Conservation (phyloP, 1,140 invertebrate species). For the Microplitis demolitor region DNA sequence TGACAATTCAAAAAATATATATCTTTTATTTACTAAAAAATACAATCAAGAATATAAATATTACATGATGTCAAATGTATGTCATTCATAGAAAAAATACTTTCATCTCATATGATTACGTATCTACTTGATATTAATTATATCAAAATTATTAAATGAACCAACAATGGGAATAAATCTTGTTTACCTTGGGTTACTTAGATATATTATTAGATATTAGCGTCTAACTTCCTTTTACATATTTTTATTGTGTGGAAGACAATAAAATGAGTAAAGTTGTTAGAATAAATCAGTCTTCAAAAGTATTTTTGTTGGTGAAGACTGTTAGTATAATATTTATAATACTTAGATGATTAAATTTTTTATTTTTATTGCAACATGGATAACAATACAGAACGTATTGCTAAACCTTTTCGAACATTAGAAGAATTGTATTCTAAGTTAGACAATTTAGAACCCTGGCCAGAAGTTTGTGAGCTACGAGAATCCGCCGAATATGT, state of each 20-base stretch:
- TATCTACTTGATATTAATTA: neutral
- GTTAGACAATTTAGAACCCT: slow-evolving; percentile 39
- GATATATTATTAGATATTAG: neutral
- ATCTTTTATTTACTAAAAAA: no score
- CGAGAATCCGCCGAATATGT: slow-evolving; percentile 51
- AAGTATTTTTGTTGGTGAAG: no score
- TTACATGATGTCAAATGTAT: no score
- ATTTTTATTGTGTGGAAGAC: neutral
- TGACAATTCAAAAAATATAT: no score
- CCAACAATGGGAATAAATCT: neutral
- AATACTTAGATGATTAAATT: neutral
- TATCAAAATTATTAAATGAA: neutral
- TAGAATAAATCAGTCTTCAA: neutral
- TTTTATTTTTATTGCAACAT: neutral
- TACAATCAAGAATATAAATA: no score
- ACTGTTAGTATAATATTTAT: no score
- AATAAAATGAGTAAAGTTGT: neutral
- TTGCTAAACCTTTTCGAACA: slow-evolving; percentile 45
- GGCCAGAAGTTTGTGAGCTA: slow-evolving; percentile 41
- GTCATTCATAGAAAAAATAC: no score
- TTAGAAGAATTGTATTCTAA: slow-evolving; percentile 48
- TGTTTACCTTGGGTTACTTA: neutral
- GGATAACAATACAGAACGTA: neutral
- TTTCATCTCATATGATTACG: neutral
- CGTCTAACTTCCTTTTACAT: neutral